Conservation (phyloP, 2,888 invertebrate genomes). For the Plagodis pulveraria region DNA sequence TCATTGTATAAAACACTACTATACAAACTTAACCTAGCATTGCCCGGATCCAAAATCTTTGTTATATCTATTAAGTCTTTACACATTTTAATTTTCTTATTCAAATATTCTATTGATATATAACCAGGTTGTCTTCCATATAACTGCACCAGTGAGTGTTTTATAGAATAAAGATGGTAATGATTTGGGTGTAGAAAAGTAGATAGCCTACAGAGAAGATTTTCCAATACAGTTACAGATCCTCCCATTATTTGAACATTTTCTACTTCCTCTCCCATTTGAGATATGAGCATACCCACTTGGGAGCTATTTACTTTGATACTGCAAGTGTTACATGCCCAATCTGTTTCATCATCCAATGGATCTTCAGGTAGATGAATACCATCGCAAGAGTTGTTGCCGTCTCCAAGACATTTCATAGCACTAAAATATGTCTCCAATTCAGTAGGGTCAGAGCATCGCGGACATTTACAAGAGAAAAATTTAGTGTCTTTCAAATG, state of each 20-base stretch:
- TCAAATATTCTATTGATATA: slow-evolving; percentile 85
- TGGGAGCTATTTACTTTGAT: slow-evolving; percentile 87
- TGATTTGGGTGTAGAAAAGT: slow-evolving; percentile 93
- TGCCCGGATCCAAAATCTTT: slow-evolving; percentile 89
- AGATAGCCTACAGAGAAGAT: slow-evolving; percentile 87
- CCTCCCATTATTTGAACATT: slow-evolving; percentile 86
- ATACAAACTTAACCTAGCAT: slow-evolving; percentile 90
- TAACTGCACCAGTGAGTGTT: slow-evolving; percentile 92
- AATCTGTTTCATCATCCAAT: slow-evolving; percentile 88
- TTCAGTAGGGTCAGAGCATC: slow-evolving; percentile 93
- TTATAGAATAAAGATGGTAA: slow-evolving; percentile 92
- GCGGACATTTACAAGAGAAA: slow-evolving; percentile 89
- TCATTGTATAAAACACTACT: slow-evolving; percentile 91
- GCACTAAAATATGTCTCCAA: slow-evolving; percentile 90
- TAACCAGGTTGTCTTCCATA: slow-evolving; percentile 89
- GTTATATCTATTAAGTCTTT: slow-evolving; percentile 87
- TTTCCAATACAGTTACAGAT: slow-evolving; percentile 85
- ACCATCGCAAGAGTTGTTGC: slow-evolving; percentile 86
- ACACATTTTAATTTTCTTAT: slow-evolving; percentile 88
- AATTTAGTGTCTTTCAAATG: slow-evolving; percentile 92
- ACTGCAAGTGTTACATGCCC: slow-evolving; percentile 90
- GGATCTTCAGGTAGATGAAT: slow-evolving; percentile 89
- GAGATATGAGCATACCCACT: slow-evolving; percentile 87
- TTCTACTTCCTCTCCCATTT: slow-evolving; percentile 92
- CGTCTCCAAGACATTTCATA: slow-evolving; percentile 87